A percentile compares a stretch with the other conserved stretches of the same genome.
Conservation (phyloP, 2,113 vertebrate species). For the Myotis yumanensis region DNA sequence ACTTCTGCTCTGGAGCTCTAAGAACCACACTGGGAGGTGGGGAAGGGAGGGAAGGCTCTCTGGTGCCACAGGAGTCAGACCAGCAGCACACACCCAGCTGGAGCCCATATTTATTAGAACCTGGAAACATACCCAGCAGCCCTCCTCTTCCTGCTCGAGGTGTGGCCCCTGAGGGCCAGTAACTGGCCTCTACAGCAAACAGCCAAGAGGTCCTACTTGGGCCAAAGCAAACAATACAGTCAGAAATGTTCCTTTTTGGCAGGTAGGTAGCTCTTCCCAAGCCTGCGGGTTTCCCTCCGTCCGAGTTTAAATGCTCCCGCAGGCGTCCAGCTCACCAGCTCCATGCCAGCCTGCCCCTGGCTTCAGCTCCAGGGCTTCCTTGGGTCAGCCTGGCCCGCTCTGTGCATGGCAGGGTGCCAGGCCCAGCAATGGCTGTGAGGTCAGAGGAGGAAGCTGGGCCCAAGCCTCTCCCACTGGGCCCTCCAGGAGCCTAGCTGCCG, state of each 20-base stretch:
- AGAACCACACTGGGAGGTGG: background rate
- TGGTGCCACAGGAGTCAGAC: background rate
- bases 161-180: background rate
- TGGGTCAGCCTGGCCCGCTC: background rate
- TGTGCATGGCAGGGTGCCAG: rapidly evolving
- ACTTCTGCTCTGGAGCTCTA: background rate
- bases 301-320: background rate
- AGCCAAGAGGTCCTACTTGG: background rate
- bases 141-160: background rate
- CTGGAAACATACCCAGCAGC: background rate
- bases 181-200: background rate
- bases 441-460: background rate
- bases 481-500: slow-evolving; percentile 64
- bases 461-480: rapidly evolving
- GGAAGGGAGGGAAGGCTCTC: background rate
- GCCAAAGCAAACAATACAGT: background rate
- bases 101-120: slow-evolving; percentile 55
- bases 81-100: background rate
- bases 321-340: background rate
- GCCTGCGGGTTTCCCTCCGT: background rate
- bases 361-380: background rate
- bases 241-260: background rate
- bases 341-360: background rate
- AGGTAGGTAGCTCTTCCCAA: background rate
- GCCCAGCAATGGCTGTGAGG: background rate